These are phyloP conservation scores for Agonopterix heracliana DNA, from an alignment of 2,888 invertebrate genomes.

Conservation along the genomic window DNA sequence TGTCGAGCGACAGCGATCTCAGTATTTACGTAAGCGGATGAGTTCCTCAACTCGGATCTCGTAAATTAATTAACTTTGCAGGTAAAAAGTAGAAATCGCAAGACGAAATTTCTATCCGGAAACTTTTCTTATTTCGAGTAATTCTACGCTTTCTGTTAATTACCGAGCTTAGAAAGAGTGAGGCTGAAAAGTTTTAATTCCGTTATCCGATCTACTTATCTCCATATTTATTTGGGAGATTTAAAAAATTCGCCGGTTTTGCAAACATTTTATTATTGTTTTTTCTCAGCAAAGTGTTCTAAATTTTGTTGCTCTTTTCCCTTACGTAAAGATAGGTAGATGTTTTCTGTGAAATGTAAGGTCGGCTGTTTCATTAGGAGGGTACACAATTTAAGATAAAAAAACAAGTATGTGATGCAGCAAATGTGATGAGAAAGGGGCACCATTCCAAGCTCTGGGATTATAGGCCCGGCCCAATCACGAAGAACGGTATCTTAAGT, in stretches of 20 bases:
- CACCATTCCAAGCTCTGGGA: conserved; percentile 27
- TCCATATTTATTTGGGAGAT: conserved; percentile 18
- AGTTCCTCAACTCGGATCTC: conserved; percentile 46
- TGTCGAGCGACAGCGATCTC: conserved; percentile 26
- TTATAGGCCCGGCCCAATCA: conserved; percentile 46
- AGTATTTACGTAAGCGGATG: conserved; percentile 60
- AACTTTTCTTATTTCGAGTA: conserved; percentile 52
- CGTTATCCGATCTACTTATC: conserved; percentile 24
- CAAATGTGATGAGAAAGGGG: neutral
- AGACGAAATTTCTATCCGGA: conserved; percentile 43
- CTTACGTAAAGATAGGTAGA: no score
- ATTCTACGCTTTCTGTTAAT: conserved; percentile 57
- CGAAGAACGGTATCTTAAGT: conserved; percentile 45
- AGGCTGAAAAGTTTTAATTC: conserved; percentile 43
- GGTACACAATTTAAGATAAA: conserved; percentile 5
- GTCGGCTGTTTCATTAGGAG: no score
- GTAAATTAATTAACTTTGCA: conserved; percentile 64
- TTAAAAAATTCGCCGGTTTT: conserved; percentile 8
- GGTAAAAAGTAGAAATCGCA: conserved; percentile 50
- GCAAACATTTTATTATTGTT: neutral
- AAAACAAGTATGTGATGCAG: neutral
- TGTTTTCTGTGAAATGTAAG: no score
- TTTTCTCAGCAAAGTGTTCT: neutral
- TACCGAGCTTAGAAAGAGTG: conserved; percentile 35
- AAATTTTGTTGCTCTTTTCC: neutral